Evolutionary conservation across 2,888 invertebrate genomes (phyloP).

Genomic region (Cantharis rustica): DNA sequence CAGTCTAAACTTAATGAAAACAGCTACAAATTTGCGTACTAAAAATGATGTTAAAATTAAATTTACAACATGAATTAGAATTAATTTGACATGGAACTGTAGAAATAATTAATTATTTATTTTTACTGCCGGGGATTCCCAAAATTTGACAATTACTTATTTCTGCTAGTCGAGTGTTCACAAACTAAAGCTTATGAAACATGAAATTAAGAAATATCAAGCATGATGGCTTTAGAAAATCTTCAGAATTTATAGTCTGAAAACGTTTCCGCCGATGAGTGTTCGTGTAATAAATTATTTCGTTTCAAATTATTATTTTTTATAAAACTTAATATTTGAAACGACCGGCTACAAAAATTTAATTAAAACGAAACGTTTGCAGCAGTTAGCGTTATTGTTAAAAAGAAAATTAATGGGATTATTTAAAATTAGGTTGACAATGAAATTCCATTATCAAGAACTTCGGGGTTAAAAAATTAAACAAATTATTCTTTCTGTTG

Average conservation of each 20-base stretch:
- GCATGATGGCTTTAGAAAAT: neutral
- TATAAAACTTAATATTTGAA: neutral
- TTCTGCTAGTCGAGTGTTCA: neutral
- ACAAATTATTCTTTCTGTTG: neutral
- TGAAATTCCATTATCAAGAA: neutral
- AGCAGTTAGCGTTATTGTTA: neutral
- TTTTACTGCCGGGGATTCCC: neutral
- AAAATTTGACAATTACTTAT: neutral
- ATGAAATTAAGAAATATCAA: neutral
- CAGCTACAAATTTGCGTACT: neutral
- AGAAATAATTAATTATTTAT: neutral
- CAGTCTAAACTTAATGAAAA: neutral
- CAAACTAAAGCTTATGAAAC: neutral
- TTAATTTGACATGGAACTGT: neutral
- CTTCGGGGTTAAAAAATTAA: neutral
- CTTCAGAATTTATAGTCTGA: neutral
- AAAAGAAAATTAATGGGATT: neutral
- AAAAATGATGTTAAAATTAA: neutral
- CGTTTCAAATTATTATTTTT: neutral
- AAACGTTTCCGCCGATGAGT: neutral
- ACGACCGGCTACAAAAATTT: neutral
- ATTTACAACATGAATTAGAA: neutral
- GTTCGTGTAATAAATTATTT: neutral
- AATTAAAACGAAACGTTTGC: neutral
- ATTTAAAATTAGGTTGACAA: neutral